Base-by-base conservation (phyloP, 2,888 invertebrate species). In the Cantharis lateralis region DNA sequence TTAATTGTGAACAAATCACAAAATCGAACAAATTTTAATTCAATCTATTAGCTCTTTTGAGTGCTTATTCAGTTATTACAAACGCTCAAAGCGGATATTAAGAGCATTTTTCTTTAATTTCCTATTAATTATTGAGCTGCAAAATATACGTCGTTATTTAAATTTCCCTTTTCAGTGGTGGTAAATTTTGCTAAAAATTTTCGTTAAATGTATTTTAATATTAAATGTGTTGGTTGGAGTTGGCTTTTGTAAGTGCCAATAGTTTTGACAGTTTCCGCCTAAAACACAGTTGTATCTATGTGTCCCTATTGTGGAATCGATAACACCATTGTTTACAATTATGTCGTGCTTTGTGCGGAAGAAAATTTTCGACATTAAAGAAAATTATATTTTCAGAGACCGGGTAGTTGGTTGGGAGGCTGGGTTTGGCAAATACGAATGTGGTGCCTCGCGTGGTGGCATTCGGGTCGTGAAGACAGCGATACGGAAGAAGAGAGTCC, bases 381-480 rank as follows among this genome's bases (percentile, higher is more conserved):
- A 66, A 62, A 63, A 73, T 69, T 63, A 20, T 74, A 70, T 74
- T 82, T 83, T 71, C 80, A 84, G 84, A 82, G 83, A 88, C 89
- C 81, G 87, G 89, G 89, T 15, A 87, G 86, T 20, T 85, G 85
- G 84, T 81, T 87, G 70, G 76, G 83, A 61, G 84, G 87, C 16
- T 76, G 87, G 20, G 75, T 77, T 62, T 86, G 85, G 83, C 83
- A 87, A 68, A 83, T 94, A 73, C 89, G 93, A 79, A 93, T 93
- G 80, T 95, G 95, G 96, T 96, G 96, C 87, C 91, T 95, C 75
- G 95, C 95, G 85, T 96, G 96, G 96, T 96, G 95, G 95, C 95
- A 95, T 87, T 95, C 95, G 13, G 96, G 96, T 0, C 91, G 95
- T 61, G 95, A 96, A 79, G 95, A 96, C 84, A 91, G 93, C 79